Base-by-base conservation (phyloP, 2,113 vertebrate species). In the Oreochromis aureus region DNA sequence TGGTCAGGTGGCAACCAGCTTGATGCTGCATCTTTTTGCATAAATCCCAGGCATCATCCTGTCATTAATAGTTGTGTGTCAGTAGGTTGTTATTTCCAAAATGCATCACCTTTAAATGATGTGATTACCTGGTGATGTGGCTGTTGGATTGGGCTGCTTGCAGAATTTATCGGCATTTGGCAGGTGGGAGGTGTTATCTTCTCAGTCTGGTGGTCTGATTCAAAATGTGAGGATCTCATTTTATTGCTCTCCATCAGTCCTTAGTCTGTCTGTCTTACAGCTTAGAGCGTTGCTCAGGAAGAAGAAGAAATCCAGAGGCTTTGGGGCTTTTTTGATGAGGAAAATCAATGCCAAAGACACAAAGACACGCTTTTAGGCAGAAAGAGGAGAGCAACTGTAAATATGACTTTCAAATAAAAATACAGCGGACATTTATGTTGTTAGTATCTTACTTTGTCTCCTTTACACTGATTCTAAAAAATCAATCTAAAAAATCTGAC, bases 101-200 rank as follows among this genome's bases (percentile, higher is more conserved):
- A 30, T 22, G 3, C 5, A 8, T 71, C 18, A 10, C 48, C 41
- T 83, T 27, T 73, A 8, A 59, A 66, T 24, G 0, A 44, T 39
- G 22, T 73, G 27, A 16, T 87, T 87, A 89, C 90, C 87, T 92
- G 83, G 56, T 81, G 58, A 79, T 83, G 66, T 81, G 80, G 19
- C 84, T 78, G 82, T 32, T 27, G n/a, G 78, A 69, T 10, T 36
- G 71, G 66, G 69, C 55, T 19, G 73, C 76, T 73, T 81, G 63
- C 82, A 87, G 86, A 90, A 73, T 69, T 7, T 51, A 18, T 55
- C 61, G 86, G 66, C 85, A 89, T 84, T 89, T 92, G 84, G 87
- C 54, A 61, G 34, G 91, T 94, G 88, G 89, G 89, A 90, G 89
- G 92, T 93, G 91, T 94, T 82, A 90, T 86, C 76, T 15, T 27